These are phyloP conservation scores for Ifrita kowaldi DNA, from an alignment of 2,113 vertebrate species.

Conservation along the genomic window DNA sequence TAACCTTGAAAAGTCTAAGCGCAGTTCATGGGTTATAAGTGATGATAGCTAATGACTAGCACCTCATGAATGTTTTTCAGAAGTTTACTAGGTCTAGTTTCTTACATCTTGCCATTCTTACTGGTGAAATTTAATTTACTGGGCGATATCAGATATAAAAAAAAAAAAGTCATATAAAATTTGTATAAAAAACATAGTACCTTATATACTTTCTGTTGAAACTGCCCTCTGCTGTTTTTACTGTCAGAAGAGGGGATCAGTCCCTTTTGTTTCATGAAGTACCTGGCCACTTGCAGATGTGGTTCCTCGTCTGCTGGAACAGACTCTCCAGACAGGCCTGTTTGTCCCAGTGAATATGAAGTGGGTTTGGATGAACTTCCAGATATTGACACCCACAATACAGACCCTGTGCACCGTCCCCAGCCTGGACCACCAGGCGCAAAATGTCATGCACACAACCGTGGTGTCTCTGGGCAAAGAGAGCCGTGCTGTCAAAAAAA, in stretches of 20 bases:
- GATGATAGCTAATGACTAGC: background rate
- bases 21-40: background rate
- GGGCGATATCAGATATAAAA: background rate
- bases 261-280: background rate
- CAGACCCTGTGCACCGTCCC: background rate
- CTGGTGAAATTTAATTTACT: background rate
- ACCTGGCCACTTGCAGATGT: background rate
- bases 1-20: background rate
- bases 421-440: background rate
- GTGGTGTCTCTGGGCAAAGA: background rate
- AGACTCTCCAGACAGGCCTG: background rate
- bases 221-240: background rate
- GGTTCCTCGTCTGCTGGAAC: background rate
- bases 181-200: background rate
- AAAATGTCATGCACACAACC: background rate
- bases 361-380: background rate
- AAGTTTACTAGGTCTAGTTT: background rate
- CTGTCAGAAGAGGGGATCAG: background rate
- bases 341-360: background rate
- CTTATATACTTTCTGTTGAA: background rate
- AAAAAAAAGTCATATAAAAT: background rate
- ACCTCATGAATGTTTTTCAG: background rate
- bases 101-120: background rate
- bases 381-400: background rate
- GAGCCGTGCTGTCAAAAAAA: background rate